Evolutionary conservation across 2,113 vertebrate genomes (phyloP), one percentile per base, ranked within the genome.

Genomic region (Albula goreensis): DNA sequence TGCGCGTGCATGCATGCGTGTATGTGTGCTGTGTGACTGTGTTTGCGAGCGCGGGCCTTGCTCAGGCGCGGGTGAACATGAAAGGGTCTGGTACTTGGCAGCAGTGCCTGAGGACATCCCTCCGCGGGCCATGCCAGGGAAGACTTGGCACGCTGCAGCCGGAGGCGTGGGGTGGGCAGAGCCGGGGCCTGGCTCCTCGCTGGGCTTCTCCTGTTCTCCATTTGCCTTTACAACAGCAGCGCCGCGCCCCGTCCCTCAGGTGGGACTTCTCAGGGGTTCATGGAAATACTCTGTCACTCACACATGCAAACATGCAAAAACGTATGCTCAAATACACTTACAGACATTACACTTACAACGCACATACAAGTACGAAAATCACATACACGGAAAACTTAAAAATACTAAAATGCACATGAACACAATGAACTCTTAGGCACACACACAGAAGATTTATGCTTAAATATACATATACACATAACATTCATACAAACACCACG

Each of bases 61-160:
- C 90, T 90, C 91, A 88, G 90, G 92, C 83, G 85, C 91, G 88
- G 90, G 93, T 10, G 49, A 88, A 94, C 94, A 94, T 94, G 93
- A 95, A 94, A 94, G 94, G 93, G 92, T 94, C 93, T 95, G 93
- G 95, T 93, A 96, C 96, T 97, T 95, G 94, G 96, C 96, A 96
- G 93, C 93, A 92, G 89, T 89, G 95, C 95, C 94, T 92, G 84
- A 93, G 95, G 96, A 96, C 96, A 96, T 96, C 97, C 96, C 95
- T 96, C 95, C 95, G 96, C 96, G 96, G 93, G 94, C 91, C 90
- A 93, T 97, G 96, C 96, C 96, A 93, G 94, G 95, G 95, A 94
- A 90, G 90, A 95, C 95, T 96, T 97, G 97, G 96, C 90, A 95
- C 95, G 94, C 94, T 94, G 95, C 88, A 92, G 88, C 93, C 93